Evolutionary conservation across 1,140 invertebrate genomes (phyloP).

Genomic region (Halesus radiatus): DNA sequence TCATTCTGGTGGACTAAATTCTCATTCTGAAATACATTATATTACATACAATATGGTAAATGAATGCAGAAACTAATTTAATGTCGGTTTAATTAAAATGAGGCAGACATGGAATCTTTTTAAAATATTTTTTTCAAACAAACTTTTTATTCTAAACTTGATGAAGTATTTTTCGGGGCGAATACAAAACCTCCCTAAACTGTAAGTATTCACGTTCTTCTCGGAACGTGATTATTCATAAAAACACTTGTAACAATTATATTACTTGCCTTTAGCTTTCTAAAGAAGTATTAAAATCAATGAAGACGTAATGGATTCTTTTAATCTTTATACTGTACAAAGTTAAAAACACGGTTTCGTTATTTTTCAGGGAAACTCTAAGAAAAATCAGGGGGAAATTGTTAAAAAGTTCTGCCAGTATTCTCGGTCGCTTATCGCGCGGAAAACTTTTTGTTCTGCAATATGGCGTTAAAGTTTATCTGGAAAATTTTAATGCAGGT

Average conservation of each 20-base stretch:
- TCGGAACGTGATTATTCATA: no score
- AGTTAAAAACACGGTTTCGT: conserved; percentile 27
- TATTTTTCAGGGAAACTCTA: conserved; percentile 6
- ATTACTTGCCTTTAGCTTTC: not conserved
- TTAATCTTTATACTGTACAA: not conserved
- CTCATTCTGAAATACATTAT: no score
- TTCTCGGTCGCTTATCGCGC: conserved; percentile 38
- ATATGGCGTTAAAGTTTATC: conserved; percentile 54
- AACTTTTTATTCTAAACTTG: no score
- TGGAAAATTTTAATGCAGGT: conserved; percentile 57
- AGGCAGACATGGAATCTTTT: no score
- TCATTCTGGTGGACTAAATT: no score
- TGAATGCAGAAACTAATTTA: no score
- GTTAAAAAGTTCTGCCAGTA: conserved; percentile 22
- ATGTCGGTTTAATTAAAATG: no score
- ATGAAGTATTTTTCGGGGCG: no score
- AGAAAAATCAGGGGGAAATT: conserved; percentile 33
- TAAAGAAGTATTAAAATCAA: conserved; percentile 16
- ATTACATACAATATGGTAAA: no score
- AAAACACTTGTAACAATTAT: no score
- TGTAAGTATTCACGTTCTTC: no score
- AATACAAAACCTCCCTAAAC: not conserved
- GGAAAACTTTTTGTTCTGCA: conserved; percentile 45
- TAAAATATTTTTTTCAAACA: no score
- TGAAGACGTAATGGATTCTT: conserved; percentile 3